Evolutionary conservation across 2,113 vertebrate genomes (phyloP).

Genomic region (Suncus etruscus): DNA sequence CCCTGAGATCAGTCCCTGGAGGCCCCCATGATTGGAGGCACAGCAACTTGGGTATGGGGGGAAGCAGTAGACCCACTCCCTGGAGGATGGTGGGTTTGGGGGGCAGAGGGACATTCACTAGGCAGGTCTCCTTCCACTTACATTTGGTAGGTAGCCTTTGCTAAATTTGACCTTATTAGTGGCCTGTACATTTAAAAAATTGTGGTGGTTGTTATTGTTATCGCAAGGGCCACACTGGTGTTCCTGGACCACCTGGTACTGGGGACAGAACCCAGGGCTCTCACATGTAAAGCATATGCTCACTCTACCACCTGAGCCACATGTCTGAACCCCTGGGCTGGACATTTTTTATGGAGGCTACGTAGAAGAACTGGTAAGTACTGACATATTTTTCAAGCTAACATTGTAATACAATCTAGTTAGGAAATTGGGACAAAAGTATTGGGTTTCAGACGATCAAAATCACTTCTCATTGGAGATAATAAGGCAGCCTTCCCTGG

Average conservation of each 20-base stretch:
- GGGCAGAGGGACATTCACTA: background rate
- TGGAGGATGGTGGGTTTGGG: background rate
- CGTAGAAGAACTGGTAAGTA: too few species aligned
- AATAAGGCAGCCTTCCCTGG: background rate
- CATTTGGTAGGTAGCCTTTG: background rate
- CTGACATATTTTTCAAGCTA: slow-evolving; percentile 16
- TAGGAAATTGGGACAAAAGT: slow-evolving; percentile 15
- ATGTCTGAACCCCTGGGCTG: background rate
- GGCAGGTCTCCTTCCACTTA: background rate
- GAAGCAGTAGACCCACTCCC: background rate
- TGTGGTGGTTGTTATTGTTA: too few species aligned
- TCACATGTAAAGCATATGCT: too few species aligned
- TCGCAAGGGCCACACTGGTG: too few species aligned
- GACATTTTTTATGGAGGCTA: background rate
- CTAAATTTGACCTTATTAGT: background rate
- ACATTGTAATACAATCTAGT: slow-evolving; percentile 17
- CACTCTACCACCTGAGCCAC: too few species aligned
- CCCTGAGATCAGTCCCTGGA: background rate
- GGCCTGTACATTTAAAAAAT: background rate
- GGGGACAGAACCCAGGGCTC: too few species aligned
- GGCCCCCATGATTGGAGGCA: background rate
- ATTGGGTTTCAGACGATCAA: slow-evolving; percentile 21
- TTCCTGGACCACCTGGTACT: too few species aligned
- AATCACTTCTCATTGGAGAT: background rate
- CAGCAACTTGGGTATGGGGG: fast-evolving